Conservation (phyloP, 1,140 invertebrate species). For the Atta texana region DNA sequence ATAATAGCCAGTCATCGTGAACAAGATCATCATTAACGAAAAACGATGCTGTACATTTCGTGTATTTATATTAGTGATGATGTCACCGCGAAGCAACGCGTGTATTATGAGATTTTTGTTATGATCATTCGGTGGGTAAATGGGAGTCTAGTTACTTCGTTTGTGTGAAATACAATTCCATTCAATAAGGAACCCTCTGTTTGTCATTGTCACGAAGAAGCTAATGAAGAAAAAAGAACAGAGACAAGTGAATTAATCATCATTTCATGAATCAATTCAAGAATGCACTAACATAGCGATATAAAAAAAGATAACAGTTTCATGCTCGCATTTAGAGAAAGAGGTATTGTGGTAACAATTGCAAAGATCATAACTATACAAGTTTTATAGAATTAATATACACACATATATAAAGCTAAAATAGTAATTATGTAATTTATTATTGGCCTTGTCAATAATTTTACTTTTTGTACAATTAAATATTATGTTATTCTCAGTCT, state of each 20-base stretch:
- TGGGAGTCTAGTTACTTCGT: background rate
- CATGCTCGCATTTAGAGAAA: background rate
- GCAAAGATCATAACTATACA: too few species aligned
- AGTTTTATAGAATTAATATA: too few species aligned
- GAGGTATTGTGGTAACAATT: too few species aligned
- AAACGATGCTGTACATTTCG: conserved; percentile 37
- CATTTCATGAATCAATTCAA: background rate
- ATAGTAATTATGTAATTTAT: too few species aligned
- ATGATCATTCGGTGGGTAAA: background rate
- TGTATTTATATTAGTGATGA: conserved; percentile 34
- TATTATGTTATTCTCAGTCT: too few species aligned
- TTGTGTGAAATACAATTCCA: conserved; percentile 25
- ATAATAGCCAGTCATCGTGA: conserved; percentile 53
- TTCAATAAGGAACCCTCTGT: conserved; percentile 15
- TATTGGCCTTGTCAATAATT: too few species aligned
- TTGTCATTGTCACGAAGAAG: conserved; percentile 14
- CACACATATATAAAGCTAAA: too few species aligned
- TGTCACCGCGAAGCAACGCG: conserved; percentile 28
- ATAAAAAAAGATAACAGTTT: background rate
- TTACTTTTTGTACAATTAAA: too few species aligned
- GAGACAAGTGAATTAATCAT: background rate
- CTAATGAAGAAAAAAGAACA: background rate
- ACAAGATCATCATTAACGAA: conserved; percentile 62
- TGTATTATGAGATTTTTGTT: conserved; percentile 39
- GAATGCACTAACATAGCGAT: background rate